These are phyloP conservation scores for Caenorhabditis sp. DNA, from an alignment of 2,888 invertebrate genomes.

Conservation along the genomic window DNA sequence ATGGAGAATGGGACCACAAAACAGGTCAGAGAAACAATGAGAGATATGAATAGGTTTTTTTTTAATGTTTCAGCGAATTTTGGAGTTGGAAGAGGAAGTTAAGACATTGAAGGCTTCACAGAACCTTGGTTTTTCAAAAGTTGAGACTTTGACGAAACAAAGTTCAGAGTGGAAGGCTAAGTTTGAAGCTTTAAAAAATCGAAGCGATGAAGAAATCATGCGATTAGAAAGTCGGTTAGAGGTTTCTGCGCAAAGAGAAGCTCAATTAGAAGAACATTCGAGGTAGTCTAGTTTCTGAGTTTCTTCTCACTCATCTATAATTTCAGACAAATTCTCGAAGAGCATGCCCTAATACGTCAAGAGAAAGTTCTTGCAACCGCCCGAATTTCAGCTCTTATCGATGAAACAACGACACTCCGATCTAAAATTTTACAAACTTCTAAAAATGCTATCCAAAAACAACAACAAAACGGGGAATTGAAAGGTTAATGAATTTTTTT, in stretches of 20 bases:
- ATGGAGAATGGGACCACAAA: conserved; percentile 18
- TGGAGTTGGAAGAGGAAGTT: background rate
- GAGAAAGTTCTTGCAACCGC: background rate
- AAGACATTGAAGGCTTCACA: too few species aligned
- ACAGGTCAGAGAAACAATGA: too few species aligned
- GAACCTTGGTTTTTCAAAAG: background rate
- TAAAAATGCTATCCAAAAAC: too few species aligned
- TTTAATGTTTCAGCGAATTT: background rate
- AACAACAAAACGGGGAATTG: background rate
- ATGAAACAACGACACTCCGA: conserved; percentile 7
- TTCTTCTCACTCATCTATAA: too few species aligned
- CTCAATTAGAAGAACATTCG: conserved; percentile 2
- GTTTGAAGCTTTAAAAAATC: conserved; percentile 1
- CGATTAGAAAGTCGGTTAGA: conserved; percentile 2
- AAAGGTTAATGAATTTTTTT: background rate
- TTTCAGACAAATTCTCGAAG: background rate
- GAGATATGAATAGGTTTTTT: too few species aligned
- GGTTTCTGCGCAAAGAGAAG: conserved; percentile 7
- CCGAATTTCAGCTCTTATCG: conserved; percentile 2
- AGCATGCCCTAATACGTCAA: background rate
- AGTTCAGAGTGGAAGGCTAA: conserved; percentile 12
- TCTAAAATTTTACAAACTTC: background rate
- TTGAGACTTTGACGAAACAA: background rate
- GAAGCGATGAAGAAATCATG: conserved; percentile 2
- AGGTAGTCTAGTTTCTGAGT: too few species aligned